These are phyloP conservation scores for Polymixis lichenea DNA, from an alignment of 2,888 invertebrate species.

Conservation along the genomic window DNA sequence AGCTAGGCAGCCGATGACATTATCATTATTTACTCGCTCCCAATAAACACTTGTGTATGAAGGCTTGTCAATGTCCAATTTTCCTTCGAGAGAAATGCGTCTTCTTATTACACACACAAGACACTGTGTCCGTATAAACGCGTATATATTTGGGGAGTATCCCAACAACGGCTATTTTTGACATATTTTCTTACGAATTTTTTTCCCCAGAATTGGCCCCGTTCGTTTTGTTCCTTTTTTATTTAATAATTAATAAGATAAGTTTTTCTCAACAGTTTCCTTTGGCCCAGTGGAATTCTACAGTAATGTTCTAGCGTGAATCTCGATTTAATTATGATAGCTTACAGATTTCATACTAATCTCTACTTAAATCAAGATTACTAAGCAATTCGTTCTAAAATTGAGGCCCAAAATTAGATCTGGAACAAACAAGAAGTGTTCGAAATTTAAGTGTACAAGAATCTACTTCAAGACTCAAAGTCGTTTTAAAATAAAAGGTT, in stretches of 20 bases:
- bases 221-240: neutral
- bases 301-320: neutral
- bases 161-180: neutral
- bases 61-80: conserved; percentile 34
- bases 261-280: neutral
- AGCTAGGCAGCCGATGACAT: too few species aligned
- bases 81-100: conserved; percentile 3
- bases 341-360: neutral
- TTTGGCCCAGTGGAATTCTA: neutral
- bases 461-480: conserved; percentile 1
- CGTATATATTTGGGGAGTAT: neutral
- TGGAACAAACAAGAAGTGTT: conserved; percentile 22
- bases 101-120: neutral
- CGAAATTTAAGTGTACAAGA: conserved; percentile 21
- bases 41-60: conserved; percentile 12
- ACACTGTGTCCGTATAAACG: neutral
- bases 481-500: conserved; percentile 13
- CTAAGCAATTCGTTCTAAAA: conserved; percentile 7
- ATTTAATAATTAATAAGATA: neutral
- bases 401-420: neutral
- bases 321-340: neutral
- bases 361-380: neutral
- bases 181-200: conserved; percentile 3
- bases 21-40: conserved; percentile 5
- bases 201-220: conserved; percentile 1